Percentiles rank a stretch among this genome's conserved stretches.
Conservation (phyloP, 2,113 vertebrate species). For the Periophthalmus modestus region DNA sequence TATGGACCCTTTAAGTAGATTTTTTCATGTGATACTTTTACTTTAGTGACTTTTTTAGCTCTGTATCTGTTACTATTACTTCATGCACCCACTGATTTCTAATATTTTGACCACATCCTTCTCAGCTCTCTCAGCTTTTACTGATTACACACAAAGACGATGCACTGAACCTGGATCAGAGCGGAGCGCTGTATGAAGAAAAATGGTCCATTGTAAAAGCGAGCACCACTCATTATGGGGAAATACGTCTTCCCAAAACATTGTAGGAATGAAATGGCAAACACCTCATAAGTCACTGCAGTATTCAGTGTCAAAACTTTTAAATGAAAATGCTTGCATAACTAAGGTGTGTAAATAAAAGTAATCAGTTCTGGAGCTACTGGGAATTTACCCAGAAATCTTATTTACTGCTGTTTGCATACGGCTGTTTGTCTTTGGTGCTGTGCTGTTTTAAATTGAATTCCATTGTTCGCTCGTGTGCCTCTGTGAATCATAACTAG, state of each 20-base stretch:
- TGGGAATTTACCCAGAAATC: background rate
- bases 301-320: slow-evolving; percentile 13
- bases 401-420: slow-evolving; percentile 3
- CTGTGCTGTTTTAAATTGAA: slow-evolving; percentile 10
- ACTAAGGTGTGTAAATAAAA: slow-evolving; percentile 8
- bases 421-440: slow-evolving; percentile 18
- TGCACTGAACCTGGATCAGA: slow-evolving; percentile 7
- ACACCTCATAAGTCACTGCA: slow-evolving; percentile 24
- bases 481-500: slow-evolving; percentile 12
- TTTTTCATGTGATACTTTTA: too few relatives aligned
- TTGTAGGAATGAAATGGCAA: background rate
- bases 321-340: slow-evolving; percentile 7
- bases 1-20: too few relatives aligned
- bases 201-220: slow-evolving; percentile 23
- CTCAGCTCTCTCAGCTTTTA: background rate
- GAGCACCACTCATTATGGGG: slow-evolving; percentile 17
- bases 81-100: too few relatives aligned
- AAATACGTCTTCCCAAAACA: background rate
- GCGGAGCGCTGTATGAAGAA: slow-evolving; percentile 10
- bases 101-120: background rate
- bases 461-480: background rate
- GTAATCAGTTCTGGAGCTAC: slow-evolving; percentile 21
- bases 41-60: too few relatives aligned
- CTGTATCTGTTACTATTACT: too few relatives aligned
- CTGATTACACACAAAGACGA: background rate